Percentiles rank a stretch among this genome's conserved stretches.
phyloP scores from a whole-genome alignment of 1,140 invertebrate species.

The Dryas iulia region DNA sequence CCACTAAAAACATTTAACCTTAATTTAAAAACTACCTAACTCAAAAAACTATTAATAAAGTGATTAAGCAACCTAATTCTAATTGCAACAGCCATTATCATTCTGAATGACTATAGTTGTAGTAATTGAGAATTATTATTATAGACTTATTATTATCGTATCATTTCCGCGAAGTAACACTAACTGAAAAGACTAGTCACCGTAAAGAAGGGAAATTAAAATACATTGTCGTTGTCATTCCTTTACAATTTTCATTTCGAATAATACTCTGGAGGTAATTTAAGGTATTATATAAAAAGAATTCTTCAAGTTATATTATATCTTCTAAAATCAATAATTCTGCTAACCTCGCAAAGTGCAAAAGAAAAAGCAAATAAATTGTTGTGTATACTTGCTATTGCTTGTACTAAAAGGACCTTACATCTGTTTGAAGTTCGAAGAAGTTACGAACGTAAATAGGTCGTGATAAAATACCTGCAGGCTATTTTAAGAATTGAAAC shows the following conservation, averaged over 20 bases:
- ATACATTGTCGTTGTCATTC: not conserved
- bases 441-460: conserved; percentile 45
- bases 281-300: too few species aligned
- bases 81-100: not conserved
- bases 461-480: conserved; percentile 61
- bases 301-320: too few species aligned
- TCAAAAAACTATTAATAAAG: too few species aligned
- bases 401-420: conserved; percentile 33
- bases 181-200: not conserved
- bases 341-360: conserved; percentile 9
- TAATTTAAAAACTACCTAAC: too few species aligned
- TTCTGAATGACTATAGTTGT: not conserved
- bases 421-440: conserved; percentile 43
- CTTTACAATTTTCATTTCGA: too few species aligned
- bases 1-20: too few species aligned
- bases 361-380: too few species aligned
- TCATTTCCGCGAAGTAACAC: conserved; percentile 5
- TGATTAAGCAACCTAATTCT: not conserved
- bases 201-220: not conserved
- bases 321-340: too few species aligned
- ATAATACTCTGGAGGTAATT: too few species aligned
- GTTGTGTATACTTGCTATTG: not conserved
- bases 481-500: conserved; percentile 64
- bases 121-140: not conserved
- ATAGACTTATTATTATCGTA: conserved; percentile 1